Percentiles rank a stretch among this genome's conserved stretches.
phyloP scores from a whole-genome alignment of 2,797 vertebrate species.

The Siniperca undulata region DNA sequence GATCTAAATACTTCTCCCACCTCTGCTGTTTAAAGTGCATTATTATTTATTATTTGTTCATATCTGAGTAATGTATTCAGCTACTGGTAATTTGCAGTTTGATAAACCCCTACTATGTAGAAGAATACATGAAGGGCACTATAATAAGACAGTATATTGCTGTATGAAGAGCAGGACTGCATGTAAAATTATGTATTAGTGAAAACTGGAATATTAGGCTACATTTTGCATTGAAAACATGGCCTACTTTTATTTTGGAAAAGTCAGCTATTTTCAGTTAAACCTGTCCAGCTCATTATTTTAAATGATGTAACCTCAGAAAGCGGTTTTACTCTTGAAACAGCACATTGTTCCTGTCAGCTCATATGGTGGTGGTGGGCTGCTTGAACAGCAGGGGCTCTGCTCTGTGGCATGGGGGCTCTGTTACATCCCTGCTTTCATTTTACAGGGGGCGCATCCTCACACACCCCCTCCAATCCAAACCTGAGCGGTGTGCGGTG shows the following conservation, averaged over 20 bases:
- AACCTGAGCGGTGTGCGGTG: constrained; percentile 44
- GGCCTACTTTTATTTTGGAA: background rate
- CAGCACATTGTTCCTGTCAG: background rate
- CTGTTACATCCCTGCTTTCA: constrained; percentile 14
- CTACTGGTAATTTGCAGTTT: background rate
- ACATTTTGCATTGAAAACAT: background rate
- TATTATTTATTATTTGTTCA: background rate
- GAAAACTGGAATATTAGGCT: background rate
- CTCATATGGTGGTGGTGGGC: constrained; percentile 15
- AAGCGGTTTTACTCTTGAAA: background rate
- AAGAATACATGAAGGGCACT: background rate
- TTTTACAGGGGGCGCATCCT: constrained; percentile 49
- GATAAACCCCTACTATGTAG: background rate
- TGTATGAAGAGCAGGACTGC: background rate
- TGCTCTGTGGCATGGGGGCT: constrained; percentile 41
- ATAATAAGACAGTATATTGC: background rate
- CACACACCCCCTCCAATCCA: constrained; percentile 50
- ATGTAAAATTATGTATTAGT: background rate
- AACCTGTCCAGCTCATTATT: background rate
- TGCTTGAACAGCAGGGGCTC: constrained; percentile 57
- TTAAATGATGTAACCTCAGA: background rate
- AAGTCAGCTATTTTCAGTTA: background rate
- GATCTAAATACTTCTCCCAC: background rate
- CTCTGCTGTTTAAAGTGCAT: background rate
- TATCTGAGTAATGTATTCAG: background rate